phyloP scores from a whole-genome alignment of 1,140 invertebrate species.

The Drosophila quadrilineata region DNA sequence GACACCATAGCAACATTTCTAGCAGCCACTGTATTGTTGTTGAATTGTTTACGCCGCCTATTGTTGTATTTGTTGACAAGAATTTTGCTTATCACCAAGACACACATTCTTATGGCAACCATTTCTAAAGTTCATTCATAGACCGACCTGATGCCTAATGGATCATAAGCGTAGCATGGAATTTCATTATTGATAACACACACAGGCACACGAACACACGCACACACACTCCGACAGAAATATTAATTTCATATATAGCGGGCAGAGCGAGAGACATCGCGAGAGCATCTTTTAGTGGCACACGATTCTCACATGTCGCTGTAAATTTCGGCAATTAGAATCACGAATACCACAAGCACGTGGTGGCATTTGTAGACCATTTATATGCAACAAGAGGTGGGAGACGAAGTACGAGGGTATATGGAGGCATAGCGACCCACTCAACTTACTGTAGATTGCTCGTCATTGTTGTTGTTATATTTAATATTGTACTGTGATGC shows the following conservation, averaged over 20 bases:
- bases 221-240: conserved; percentile 8
- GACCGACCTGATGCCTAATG: conserved; percentile 6
- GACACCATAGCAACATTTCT: background rate
- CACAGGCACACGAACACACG: background rate
- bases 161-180: conserved; percentile 21
- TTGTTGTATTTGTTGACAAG: conserved; percentile 19
- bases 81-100: conserved; percentile 21
- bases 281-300: no score
- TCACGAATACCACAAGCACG: conserved; percentile 20
- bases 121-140: conserved; percentile 24
- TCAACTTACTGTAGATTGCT: conserved; percentile 64
- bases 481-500: conserved; percentile 22
- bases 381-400: background rate
- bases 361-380: conserved; percentile 25
- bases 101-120: conserved; percentile 6
- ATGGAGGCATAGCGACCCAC: background rate
- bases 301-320: conserved; percentile 61
- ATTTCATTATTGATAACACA: conserved; percentile 21
- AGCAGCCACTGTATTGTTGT: conserved; percentile 4
- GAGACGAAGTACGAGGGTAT: no score
- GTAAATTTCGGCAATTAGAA: conserved; percentile 66
- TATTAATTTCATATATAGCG: conserved; percentile 16
- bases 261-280: background rate
- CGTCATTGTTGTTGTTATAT: conserved; percentile 51
- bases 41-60: conserved; percentile 13